Evolutionary conservation across 2,113 vertebrate genomes (phyloP), one percentile per base, ranked within the genome.

Genomic region (Verasper variegatus): DNA sequence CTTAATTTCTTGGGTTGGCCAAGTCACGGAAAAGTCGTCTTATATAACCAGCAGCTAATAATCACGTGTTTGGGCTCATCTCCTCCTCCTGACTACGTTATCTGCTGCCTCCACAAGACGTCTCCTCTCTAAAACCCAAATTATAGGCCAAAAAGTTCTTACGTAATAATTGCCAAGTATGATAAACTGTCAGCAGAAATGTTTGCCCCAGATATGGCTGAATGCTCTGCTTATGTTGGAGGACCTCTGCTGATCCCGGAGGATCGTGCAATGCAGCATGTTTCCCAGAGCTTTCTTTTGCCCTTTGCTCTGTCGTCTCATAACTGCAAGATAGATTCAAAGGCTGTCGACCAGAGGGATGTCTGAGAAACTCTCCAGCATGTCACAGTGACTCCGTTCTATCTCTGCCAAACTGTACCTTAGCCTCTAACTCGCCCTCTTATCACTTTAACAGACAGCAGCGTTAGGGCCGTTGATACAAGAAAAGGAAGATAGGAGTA

Each of bases 91-190:
- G 8, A 17, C 5, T 51, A 55, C 23, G 17, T 71, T 74, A 84
- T 89, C 57, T 68, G 65, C 76, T 69, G 68, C 74, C 61, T 71
- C 56, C 59, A 59, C 72, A 83, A 51, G 20, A 85, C 66, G 63
- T 60, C 49, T 18, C 72, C 21, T 24, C 8, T 65, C 67, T 59
- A 21, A 68, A 90, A 80, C 78, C 76, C 56, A 86, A 93, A 89
- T 93, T 85, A 90, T 75, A 88, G 81, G 49, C 58, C 65, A 8
- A 70, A 64, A 71, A 54, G 24, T 42, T 20, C 69, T 83, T 74
- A 83, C 57, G 71, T 82, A 89, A 89, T 81, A 81, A 82, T 83
- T 63, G 73, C 76, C 47, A 52, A 80, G 71, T 71, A 71, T 78
- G 72, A 83, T 71, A 71, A 79, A 82, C 24, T 56, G 63, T 70